Base-by-base conservation (phyloP, 2,113 vertebrate species). In the Aphyosemion australe region DNA sequence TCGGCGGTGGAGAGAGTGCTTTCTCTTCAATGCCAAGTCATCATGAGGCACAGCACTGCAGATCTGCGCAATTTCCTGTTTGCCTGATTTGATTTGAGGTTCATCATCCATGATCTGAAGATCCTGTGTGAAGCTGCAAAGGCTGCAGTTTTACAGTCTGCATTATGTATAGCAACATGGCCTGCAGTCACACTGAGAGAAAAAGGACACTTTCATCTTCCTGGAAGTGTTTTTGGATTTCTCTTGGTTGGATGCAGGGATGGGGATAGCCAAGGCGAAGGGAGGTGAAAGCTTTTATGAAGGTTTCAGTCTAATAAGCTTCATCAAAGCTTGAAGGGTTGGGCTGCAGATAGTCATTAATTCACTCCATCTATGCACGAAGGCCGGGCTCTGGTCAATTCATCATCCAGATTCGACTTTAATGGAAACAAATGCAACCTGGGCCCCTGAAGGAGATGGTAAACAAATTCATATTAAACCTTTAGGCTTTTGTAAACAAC, bases 201-300 rank as follows among this genome's bases (percentile, higher is more conserved):
- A 72, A 53, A 52, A 80, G 68, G 37, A 58, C 21, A 71, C 46
- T 37, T 10, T 37, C 75, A 79, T 79, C 62, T 69, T 81, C 65
- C 76, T 73, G 51, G 46, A 75, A 71, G 47, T 66, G 39, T 52
- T 74, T 74, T 20, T 49, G 39, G 47, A 64, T 70, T 50, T 43
- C 2, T 69, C 57, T 37, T 52, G n/a, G 46, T 61, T 20, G 34
- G 63, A 60, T 7, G 2, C 11, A 63, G 56, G 20, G 16, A 12
- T 26, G 3, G 26, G 19, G 26, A 54, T 57, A 74, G 65, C 60
- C 59, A 10, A 16, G 4, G 59, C 2, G 2, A 26, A 9, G 2
- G 72, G n/a, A 13, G 41, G 13, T 47, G 41, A 58, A 48, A 55
- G 49, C 43, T 63, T 67, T 60, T 16, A n/a, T 31, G 37, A 7